Conservation (phyloP, 1,140 invertebrate species). For the Anagrus nilaparvatae region DNA sequence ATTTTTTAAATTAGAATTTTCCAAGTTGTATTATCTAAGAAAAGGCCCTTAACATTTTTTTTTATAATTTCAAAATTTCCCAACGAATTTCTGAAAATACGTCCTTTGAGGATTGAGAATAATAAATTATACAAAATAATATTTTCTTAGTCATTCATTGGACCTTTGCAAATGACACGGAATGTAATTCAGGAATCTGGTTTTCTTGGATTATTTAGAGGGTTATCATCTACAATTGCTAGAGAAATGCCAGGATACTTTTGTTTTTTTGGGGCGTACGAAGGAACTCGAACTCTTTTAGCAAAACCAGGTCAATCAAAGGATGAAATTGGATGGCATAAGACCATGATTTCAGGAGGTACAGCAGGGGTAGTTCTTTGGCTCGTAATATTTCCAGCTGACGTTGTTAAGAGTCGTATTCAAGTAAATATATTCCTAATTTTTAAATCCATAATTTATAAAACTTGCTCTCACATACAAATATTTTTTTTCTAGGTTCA, state of each 20-base stretch:
- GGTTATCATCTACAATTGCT: constrained; percentile 82
- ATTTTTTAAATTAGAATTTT: constrained; percentile 7
- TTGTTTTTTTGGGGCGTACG: constrained; percentile 96
- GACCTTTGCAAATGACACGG: constrained; percentile 63
- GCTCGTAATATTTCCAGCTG: constrained; percentile 90
- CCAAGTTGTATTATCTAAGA: too few relatives aligned
- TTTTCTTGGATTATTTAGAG: constrained; percentile 78
- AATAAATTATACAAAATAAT: background rate
- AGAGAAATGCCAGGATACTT: constrained; percentile 99
- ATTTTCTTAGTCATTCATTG: constrained; percentile 38
- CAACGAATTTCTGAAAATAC: background rate
- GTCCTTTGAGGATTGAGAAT: too few relatives aligned
- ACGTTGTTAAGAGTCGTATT: constrained; percentile 94
- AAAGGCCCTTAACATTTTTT: too few relatives aligned
- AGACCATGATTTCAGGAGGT: constrained; percentile 82
- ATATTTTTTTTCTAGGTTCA: constrained; percentile 42
- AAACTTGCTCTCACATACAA: too few relatives aligned
- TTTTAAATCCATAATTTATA: too few relatives aligned
- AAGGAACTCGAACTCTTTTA: constrained; percentile 62
- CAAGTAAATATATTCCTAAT: constrained; percentile 64
- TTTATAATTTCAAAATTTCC: background rate
- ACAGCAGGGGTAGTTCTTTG: constrained; percentile 83
- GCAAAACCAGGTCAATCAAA: constrained; percentile 55
- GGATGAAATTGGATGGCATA: constrained; percentile 65
- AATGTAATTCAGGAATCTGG: constrained; percentile 69